phyloP scores from a whole-genome alignment of 2,797 vertebrate species.

The Gambelia wislizenii region DNA sequence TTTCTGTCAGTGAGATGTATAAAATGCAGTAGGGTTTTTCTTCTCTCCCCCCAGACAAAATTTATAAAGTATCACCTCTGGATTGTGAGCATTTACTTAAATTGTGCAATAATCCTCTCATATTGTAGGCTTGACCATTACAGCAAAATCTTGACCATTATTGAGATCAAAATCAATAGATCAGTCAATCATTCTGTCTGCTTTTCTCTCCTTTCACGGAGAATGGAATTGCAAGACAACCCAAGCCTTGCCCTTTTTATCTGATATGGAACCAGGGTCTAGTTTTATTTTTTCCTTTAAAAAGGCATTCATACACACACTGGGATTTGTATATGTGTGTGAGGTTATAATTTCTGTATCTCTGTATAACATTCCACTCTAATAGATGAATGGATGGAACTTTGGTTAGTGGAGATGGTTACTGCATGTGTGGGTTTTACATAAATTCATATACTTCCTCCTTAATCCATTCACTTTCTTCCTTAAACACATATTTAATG shows the following conservation, averaged over 20 bases:
- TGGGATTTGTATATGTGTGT: not conserved
- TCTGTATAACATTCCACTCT: not conserved
- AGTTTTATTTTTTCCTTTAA: constrained; percentile 10
- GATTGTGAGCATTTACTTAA: constrained; percentile 40
- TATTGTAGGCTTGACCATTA: constrained; percentile 30
- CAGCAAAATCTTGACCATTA: constrained; percentile 30
- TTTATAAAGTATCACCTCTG: constrained; percentile 26
- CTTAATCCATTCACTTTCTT: not conserved
- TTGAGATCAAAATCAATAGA: constrained; percentile 49
- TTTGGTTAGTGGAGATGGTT: not conserved
- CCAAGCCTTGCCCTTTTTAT: accelerated
- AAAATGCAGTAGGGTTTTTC: not conserved
- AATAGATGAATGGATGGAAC: not conserved
- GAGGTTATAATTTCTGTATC: not conserved
- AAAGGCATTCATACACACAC: not conserved
- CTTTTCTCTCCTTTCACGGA: constrained; percentile 43
- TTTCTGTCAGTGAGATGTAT: constrained; percentile 35
- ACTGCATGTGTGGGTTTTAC: not conserved
- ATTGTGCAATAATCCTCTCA: constrained; percentile 21
- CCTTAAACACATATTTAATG: not conserved
- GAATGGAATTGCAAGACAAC: constrained; percentile 14
- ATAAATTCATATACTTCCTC: no score
- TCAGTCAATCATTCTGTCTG: constrained; percentile 46
- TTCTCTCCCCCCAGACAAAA: not conserved
- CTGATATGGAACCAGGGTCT: not conserved